A percentile compares a stretch with the other conserved stretches of the same genome.
Conservation (phyloP, 2,797 vertebrate species). For the Acridotheres tristis region DNA sequence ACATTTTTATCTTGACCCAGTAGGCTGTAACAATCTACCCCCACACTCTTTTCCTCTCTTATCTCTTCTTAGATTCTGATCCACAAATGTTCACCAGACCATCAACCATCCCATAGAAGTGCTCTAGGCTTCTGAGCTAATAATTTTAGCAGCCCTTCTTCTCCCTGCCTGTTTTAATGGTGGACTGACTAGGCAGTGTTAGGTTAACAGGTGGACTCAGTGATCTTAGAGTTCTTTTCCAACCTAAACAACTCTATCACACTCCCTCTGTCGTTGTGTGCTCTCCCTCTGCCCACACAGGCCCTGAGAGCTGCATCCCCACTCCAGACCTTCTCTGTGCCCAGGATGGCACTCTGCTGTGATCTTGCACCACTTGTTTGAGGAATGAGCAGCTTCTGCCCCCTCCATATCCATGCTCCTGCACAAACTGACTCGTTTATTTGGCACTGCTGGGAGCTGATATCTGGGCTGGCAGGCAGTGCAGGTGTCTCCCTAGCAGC, state of each 20-base stretch:
- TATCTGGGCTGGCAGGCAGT: too few relatives aligned
- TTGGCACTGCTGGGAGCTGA: background rate
- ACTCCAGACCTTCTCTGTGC: background rate
- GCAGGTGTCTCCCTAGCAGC: background rate
- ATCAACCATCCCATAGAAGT: accelerated
- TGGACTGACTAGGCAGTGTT: too few relatives aligned
- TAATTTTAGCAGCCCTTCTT: background rate
- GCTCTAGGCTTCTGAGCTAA: background rate
- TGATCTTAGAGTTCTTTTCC: background rate
- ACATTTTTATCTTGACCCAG: background rate
- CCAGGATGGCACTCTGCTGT: background rate
- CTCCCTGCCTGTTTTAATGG: background rate
- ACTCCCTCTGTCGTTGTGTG: accelerated
- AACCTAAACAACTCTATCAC: background rate
- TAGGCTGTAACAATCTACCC: background rate
- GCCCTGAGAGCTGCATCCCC: background rate
- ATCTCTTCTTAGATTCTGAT: background rate
- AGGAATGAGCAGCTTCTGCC: background rate
- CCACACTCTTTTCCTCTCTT: background rate
- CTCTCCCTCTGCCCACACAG: background rate
- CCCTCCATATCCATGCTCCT: background rate
- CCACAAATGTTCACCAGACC: background rate
- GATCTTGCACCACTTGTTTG: background rate
- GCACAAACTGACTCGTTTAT: background rate
- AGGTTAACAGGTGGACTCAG: background rate